These are phyloP conservation scores for Yponomeuta evonymella DNA, from an alignment of 2,888 invertebrate genomes.

Conservation along the genomic window DNA sequence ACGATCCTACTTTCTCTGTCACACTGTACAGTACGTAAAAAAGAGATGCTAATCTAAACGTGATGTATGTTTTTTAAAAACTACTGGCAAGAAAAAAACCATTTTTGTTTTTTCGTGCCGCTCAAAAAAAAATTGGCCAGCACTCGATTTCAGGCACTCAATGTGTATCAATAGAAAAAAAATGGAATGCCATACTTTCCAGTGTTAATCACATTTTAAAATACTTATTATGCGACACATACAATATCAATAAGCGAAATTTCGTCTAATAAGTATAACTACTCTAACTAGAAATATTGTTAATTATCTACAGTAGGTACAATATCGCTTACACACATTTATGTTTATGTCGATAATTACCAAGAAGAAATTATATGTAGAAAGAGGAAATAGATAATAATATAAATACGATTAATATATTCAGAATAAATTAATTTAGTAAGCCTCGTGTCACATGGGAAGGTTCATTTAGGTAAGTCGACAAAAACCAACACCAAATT, in stretches of 20 bases:
- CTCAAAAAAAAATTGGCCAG: not conserved
- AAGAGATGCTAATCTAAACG: not conserved
- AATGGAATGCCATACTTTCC: conserved; percentile 1
- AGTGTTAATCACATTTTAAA: not conserved
- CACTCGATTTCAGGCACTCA: not conserved
- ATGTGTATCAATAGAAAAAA: not conserved
- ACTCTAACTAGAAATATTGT: no score
- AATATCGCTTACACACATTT: not conserved
- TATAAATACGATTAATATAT: not conserved
- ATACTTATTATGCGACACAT: not conserved
- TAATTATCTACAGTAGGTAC: not conserved
- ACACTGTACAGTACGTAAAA: not conserved
- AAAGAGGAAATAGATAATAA: no score
- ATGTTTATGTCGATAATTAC: not conserved
- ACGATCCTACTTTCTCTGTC: not conserved
- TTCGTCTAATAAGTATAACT: not conserved
- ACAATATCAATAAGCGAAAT: conserved; percentile 5
- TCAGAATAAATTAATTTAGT: not conserved
- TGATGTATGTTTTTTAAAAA: not conserved
- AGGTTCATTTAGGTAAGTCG: not conserved
- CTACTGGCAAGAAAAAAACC: not conserved
- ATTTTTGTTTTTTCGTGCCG: not conserved
- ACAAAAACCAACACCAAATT: no score
- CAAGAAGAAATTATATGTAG: not conserved
- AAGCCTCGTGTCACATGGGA: not conserved